A percentile compares a stretch with the other conserved stretches of the same genome.
Conservation (phyloP, 1,140 invertebrate species). For the Neelides sp. region DNA sequence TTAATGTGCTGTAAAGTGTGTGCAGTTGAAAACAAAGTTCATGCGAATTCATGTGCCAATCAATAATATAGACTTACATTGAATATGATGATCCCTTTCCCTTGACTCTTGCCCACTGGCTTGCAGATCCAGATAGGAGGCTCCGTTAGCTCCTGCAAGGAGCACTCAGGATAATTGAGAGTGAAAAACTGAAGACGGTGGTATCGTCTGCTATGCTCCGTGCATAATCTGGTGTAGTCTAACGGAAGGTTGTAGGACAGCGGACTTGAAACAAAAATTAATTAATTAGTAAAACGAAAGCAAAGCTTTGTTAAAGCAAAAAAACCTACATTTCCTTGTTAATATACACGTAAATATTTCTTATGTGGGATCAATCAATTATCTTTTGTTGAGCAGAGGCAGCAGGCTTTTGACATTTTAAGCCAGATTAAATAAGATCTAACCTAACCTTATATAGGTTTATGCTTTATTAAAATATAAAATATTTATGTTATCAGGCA, state of each 20-base stretch:
- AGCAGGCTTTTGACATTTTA: not conserved
- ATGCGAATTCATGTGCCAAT: too few relatives aligned
- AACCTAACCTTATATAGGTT: too few relatives aligned
- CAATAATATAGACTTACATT: slow-evolving; percentile 41
- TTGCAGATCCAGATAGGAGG: slow-evolving; percentile 67
- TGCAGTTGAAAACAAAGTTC: too few relatives aligned
- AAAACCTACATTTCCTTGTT: not conserved
- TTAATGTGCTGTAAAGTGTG: too few relatives aligned
- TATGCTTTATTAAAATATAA: too few relatives aligned
- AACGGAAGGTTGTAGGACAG: slow-evolving; percentile 64
- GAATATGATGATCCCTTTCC: slow-evolving; percentile 68
- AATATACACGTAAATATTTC: too few relatives aligned
- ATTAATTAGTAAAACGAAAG: slow-evolving; percentile 6
- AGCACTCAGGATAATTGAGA: slow-evolving; percentile 1
- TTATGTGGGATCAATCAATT: not conserved
- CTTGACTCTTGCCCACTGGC: slow-evolving; percentile 69
- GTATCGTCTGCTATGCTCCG: slow-evolving; percentile 49
- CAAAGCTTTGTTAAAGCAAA: not conserved
- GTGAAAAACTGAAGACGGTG: not conserved
- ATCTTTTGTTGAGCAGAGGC: not conserved
- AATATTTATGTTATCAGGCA: too few relatives aligned
- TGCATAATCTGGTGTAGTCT: slow-evolving; percentile 69
- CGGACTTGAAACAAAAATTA: slow-evolving; percentile 44
- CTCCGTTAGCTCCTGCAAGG: slow-evolving; percentile 3
- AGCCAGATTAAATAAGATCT: not conserved